Evolutionary conservation across 2,888 invertebrate genomes (phyloP).

Genomic region (Eupeodes luniger): DNA sequence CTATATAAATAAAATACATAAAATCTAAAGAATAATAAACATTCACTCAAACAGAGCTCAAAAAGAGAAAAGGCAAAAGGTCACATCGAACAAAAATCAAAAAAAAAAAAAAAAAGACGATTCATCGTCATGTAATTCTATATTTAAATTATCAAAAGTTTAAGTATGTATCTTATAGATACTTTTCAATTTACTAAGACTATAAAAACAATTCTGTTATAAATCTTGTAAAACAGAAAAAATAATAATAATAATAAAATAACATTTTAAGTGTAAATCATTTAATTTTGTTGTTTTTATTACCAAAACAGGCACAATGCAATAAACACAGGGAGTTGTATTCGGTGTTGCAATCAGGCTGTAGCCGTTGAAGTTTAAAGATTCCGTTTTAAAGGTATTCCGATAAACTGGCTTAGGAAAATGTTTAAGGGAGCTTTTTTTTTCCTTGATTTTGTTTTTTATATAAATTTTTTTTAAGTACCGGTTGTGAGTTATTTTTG

Average conservation of each 20-base stretch:
- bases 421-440: conserved; percentile 7
- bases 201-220: neutral
- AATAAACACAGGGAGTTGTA: conserved; percentile 82
- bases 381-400: conserved; percentile 76
- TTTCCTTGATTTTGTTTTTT: neutral
- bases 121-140: too few relatives aligned
- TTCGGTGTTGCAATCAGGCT: conserved; percentile 75
- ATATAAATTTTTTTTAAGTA: neutral
- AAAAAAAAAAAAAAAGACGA: too few relatives aligned
- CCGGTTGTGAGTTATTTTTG: neutral
- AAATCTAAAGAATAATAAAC: too few relatives aligned
- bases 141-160: too few relatives aligned
- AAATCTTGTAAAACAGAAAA: neutral
- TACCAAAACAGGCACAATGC: conserved; percentile 83
- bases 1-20: too few relatives aligned
- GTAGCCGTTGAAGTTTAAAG: conserved; percentile 76
- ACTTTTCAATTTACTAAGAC: neutral
- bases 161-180: too few relatives aligned
- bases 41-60: too few relatives aligned
- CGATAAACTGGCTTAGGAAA: conserved; percentile 66
- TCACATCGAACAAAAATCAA: too few relatives aligned
- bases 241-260: conserved; percentile 17
- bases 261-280: conserved; percentile 15
- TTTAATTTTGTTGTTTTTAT: conserved; percentile 56
- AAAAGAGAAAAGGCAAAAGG: too few relatives aligned